Evolutionary conservation across 2,113 vertebrate species (phyloP), one percentile per base, ranked within the genome.

Genomic region (Serilophus lunatus): DNA sequence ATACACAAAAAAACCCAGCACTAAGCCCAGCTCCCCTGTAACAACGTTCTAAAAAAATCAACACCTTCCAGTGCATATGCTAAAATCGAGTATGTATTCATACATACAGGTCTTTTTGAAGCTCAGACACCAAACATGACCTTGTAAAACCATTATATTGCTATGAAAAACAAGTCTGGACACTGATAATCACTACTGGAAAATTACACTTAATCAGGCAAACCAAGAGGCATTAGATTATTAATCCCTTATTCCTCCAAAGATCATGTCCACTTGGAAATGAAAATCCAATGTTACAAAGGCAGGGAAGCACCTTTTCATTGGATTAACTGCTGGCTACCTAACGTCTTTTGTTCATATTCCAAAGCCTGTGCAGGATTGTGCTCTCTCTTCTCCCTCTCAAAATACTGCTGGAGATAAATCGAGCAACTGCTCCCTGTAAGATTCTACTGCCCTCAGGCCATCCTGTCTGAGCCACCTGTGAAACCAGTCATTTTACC

Each of bases 401-500:
- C 76, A 63, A 90, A 89, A 75, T 63, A 63, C 77, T 72, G 36
- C 78, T 88, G 36, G 44, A 68, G 75, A 53, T 77, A 96, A 92
- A 89, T 42, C 0, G 4, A 81, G 47, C 26, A 56, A 51, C 33
- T 79, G 45, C 25, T 81, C 75, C 59, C 86, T 74, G 80, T 25
- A 35, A 54, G 35, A 71, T 86, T 80, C 82, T 87, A 6, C 68
- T 93, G 60, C 92, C 91, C 5, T 57, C 69, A 85, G 95, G 95
- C 88, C 88, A 84, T 82, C n/a, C 45, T 60, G 64, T 40, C 88
- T 70, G 60, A 84, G 74, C 91, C 70, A 94, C 77, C 92, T 95
- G 61, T 83, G 86, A 82, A 93, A 97, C 64, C 82, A 90, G 93
- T 96, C 86, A 50, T 69, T 95, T 93, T 74, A 80, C 92, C 95